These are phyloP conservation scores for Heliconius nattereri DNA, from an alignment of 1,140 invertebrate genomes.

Conservation along the genomic window DNA sequence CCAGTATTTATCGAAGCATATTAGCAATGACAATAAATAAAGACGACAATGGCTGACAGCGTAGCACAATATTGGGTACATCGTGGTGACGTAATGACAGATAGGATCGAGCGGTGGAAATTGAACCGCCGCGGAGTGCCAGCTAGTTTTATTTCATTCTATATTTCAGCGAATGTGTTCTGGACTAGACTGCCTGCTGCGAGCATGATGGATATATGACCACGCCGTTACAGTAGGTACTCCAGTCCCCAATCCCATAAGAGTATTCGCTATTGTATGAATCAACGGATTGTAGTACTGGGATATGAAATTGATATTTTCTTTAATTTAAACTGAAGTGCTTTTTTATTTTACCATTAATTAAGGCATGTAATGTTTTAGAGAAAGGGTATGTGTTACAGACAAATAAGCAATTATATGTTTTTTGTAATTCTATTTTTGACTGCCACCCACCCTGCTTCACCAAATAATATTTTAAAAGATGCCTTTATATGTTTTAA, in stretches of 20 bases:
- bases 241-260: conserved; percentile 9
- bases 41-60: conserved; percentile 52
- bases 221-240: conserved; percentile 25
- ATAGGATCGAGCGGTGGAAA: conserved; percentile 35
- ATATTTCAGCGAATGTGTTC: conserved; percentile 56
- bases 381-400: no score
- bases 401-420: neutral
- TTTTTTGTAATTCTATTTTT: no score
- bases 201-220: conserved; percentile 55
- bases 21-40: conserved; percentile 53
- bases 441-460: no score
- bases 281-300: neutral
- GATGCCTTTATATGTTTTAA: no score
- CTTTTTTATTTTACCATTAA: neutral
- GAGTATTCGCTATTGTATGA: conserved; percentile 27
- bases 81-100: conserved; percentile 38
- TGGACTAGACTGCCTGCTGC: conserved; percentile 68
- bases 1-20: conserved; percentile 30
- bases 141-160: conserved; percentile 64
- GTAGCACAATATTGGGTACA: conserved; percentile 51
- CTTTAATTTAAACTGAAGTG: neutral
- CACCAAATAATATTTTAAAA: no score
- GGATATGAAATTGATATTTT: neutral
- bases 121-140: conserved; percentile 40
- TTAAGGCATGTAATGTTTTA: neutral